Evolutionary conservation across 2,888 invertebrate genomes (phyloP), one percentile per base, ranked within the genome.

Genomic region (Parochlus steinenii): DNA sequence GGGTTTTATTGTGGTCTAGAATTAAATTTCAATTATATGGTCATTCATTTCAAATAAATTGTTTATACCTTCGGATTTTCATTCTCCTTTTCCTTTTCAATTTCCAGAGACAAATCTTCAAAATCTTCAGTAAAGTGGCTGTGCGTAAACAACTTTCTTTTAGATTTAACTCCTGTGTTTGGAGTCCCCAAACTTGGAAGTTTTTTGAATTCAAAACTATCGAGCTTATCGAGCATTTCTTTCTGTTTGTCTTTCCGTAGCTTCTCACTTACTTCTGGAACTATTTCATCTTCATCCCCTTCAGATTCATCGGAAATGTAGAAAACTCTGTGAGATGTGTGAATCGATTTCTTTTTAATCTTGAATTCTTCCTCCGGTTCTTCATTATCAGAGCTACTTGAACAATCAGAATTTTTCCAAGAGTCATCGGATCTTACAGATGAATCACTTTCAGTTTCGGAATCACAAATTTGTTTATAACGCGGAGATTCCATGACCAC

Each of bases 311-410:
- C n/a, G n/a, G n/a, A n/a, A n/a, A n/a, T n/a, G n/a, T n/a, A n/a
- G n/a, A n/a, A 16, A 1, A 20, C 14, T 15, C 7, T 24, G 3
- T 28, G 29, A 6, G 14, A 15, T 20, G 14, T 28, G 8, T 20
- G 11, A 11, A 36, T 36, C 6, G 24, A 17, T 10, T 22, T 25
- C 3, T 16, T 28, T 30, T 36, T 30, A 5, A 11, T 16, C 15
- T 20, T 10, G 11, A 20, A 33, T n/a, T 36, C 36, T 11, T 36
- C 36, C 29, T 36, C 36, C 3, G 36, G 30, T n/a, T 30, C 30
- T 12, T 29, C 36, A 30, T 36, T 36, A 29, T 30, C 29, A 4
- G 36, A 30, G n/a, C 30, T 30, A 24, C 30, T 30, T 8, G 30
- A 16, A 11, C 30, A 30, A 17, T 36, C 36, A 6, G 16, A 22